Base-by-base conservation (phyloP, 2,113 vertebrate genomes). In the Protobothrops mucrosquamatus region DNA sequence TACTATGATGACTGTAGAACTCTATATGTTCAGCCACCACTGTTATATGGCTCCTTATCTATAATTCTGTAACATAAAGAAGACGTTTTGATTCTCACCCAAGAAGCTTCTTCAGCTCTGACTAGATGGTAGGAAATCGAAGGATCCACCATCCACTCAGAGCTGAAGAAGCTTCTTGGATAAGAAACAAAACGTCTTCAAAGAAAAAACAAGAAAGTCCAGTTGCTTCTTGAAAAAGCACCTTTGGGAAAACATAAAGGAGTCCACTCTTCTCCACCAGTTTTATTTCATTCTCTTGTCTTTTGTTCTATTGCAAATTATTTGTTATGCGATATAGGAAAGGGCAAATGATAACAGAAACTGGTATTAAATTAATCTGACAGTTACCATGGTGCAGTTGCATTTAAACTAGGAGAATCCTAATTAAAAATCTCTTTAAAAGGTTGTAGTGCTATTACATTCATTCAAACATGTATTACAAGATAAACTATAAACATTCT, bases 391-490 rank as follows among this genome's bases (percentile, higher is more conserved):
- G 22, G 34, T 89, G 91, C 1, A 23, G 24, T 39, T 91, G 15
- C 23, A 11, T 34, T 93, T 92, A 87, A 94, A 92, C 4, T 2
- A 92, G 20, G 69, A 59, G 34, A 56, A 56, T 59, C 93, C 20
- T 88, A 94, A 87, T 69, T 51, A 91, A 23, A 91, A 61, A n/a
- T 92, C n/a, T 34, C 86, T 86, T 92, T 92, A 90, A 93, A 94
- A 88, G 85, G 2, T 3, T 15, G 29, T n/a, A 89, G 34, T 88
- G 10, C 34, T 56, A 74, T 15, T 90, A 46, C n/a, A 64, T 9
- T 61, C n/a, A 86, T 61, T 14, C 88, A 56, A 90, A 86, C n/a
- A 20, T 54, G 15, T 87, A 90, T 86, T 93, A 61, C 74, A 90
- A 81, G 52, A 93, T 24, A 52, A 90, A 34, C 8, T 15, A 55